Conservation (phyloP, 2,797 vertebrate species). For the Spondyliosoma cantharus region DNA sequence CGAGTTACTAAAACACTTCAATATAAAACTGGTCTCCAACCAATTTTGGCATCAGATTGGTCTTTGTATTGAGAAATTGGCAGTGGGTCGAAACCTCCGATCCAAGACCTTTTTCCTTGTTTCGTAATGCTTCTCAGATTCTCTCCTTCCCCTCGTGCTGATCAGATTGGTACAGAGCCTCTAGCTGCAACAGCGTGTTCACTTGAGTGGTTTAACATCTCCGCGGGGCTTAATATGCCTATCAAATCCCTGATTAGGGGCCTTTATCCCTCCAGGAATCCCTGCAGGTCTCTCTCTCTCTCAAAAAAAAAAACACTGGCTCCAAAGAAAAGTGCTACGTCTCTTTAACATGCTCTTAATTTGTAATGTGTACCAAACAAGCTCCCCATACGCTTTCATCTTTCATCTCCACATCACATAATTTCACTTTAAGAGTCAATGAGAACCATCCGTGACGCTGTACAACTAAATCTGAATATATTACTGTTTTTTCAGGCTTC, state of each 20-base stretch:
- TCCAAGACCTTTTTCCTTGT: slow-evolving; percentile 45
- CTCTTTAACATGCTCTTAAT: slow-evolving; percentile 53
- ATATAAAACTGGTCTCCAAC: slow-evolving; percentile 65
- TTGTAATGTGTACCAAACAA: slow-evolving; percentile 53
- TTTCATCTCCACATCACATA: slow-evolving; percentile 28
- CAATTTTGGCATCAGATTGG: slow-evolving; percentile 74
- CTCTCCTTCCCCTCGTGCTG: slow-evolving; percentile 16
- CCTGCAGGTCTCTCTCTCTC: slow-evolving; percentile 50
- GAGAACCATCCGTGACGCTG: slow-evolving; percentile 27
- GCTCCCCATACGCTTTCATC: slow-evolving; percentile 15
- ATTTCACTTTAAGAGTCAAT: slow-evolving; percentile 43
- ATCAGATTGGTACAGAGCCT: slow-evolving; percentile 56
- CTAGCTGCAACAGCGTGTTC: slow-evolving; percentile 64
- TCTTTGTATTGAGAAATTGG: slow-evolving; percentile 69
- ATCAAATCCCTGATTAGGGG: slow-evolving; percentile 77
- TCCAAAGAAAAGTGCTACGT: slow-evolving; percentile 72
- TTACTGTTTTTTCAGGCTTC: slow-evolving; percentile 36
- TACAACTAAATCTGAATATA: slow-evolving; percentile 35
- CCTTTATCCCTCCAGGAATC: slow-evolving; percentile 74
- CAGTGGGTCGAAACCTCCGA: slow-evolving; percentile 46
- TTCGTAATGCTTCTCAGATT: slow-evolving; percentile 53
- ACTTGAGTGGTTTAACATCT: slow-evolving; percentile 77
- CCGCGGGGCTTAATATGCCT: slow-evolving; percentile 63
- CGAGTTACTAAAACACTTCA: slow-evolving; percentile 70
- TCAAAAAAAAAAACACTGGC: slow-evolving; percentile 43